Evolutionary conservation across 2,888 invertebrate species (phyloP).

Genomic region (Pristionchus exspectatus): DNA sequence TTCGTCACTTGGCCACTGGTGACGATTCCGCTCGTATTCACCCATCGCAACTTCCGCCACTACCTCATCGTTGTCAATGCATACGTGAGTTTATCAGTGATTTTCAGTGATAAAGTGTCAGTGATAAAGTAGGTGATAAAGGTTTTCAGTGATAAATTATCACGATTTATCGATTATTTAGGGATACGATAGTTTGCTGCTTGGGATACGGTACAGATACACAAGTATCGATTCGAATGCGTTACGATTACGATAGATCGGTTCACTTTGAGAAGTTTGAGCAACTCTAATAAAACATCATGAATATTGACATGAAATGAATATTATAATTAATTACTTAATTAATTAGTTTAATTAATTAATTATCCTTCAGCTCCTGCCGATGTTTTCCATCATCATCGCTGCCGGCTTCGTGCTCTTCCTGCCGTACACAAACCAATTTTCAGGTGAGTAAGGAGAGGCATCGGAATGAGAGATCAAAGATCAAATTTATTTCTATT

Average conservation of each 20-base stretch:
- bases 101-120: neutral
- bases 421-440: neutral
- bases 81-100: neutral
- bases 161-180: too few relatives aligned
- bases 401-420: neutral
- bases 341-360: neutral
- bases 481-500: neutral
- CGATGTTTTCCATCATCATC: neutral
- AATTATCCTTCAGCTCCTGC: neutral
- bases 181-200: too few relatives aligned
- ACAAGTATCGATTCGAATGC: too few relatives aligned
- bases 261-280: too few relatives aligned
- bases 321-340: neutral
- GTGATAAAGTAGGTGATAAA: neutral
- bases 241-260: too few relatives aligned
- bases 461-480: constrained; percentile 1
- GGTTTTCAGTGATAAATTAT: neutral
- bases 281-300: too few relatives aligned
- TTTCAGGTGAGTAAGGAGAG: neutral
- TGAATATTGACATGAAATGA: too few relatives aligned
- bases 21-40: neutral
- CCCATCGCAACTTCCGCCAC: neutral
- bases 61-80: neutral
- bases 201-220: too few relatives aligned
- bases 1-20: neutral